Conservation (phyloP, 2,113 vertebrate genomes). For the Cichladusa arquata region DNA sequence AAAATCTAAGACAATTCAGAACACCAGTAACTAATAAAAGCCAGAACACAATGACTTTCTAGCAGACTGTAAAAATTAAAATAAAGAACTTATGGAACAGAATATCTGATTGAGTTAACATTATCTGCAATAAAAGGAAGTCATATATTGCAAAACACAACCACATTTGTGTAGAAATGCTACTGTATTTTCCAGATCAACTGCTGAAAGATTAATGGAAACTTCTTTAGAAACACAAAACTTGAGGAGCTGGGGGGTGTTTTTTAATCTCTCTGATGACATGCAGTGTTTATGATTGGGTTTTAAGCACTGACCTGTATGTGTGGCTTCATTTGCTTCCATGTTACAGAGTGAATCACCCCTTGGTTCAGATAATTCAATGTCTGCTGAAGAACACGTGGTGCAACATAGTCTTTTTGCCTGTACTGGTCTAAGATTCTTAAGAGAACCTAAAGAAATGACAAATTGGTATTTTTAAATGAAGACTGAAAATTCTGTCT, state of each 20-base stretch:
- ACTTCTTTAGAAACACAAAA: not conserved
- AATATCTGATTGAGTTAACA: not conserved
- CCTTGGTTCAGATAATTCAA: constrained; percentile 91
- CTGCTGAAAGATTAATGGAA: not conserved
- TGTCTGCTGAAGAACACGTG: constrained; percentile 90
- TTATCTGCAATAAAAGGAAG: not conserved
- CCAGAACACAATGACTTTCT: not conserved
- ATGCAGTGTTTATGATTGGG: not conserved
- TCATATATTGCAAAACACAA: not conserved
- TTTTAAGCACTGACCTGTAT: constrained; percentile 83
- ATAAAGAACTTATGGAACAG: not conserved
- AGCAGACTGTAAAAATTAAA: not conserved
- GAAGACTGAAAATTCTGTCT: not conserved
- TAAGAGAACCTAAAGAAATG: constrained; percentile 82
- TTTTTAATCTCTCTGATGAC: not conserved
- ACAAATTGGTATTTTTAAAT: not conserved
- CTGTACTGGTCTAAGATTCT: constrained; percentile 92
- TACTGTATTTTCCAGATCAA: not conserved
- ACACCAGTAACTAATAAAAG: not conserved
- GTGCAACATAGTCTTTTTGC: constrained; percentile 88
- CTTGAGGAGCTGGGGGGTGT: fast-evolving
- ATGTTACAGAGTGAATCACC: constrained; percentile 89
- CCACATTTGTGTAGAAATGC: not conserved
- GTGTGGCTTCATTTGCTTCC: constrained; percentile 96
- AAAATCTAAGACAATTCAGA: not conserved